Conservation (phyloP, 2,888 invertebrate species). For the Strigamia crassipes region DNA sequence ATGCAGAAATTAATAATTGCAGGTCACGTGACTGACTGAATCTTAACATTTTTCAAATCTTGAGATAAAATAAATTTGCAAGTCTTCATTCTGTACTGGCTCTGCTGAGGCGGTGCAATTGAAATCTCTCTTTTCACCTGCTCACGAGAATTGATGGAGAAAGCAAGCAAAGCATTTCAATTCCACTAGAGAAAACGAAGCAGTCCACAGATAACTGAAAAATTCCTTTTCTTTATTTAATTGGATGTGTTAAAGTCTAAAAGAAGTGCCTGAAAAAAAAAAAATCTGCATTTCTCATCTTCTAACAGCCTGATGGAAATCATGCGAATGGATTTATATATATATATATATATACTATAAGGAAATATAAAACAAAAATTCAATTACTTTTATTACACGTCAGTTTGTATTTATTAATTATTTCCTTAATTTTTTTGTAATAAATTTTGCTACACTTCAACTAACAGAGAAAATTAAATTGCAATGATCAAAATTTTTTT, state of each 20-base stretch:
- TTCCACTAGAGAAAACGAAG: slow-evolving; percentile 31
- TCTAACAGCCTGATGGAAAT: slow-evolving; percentile 7
- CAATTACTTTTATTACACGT: not conserved
- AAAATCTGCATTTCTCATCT: slow-evolving; percentile 3
- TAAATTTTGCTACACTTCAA: not conserved
- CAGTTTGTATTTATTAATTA: not conserved
- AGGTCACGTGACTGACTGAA: slow-evolving; percentile 18
- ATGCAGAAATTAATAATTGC: slow-evolving; percentile 25
- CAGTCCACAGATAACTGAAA: slow-evolving; percentile 31
- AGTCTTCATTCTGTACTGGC: slow-evolving; percentile 4
- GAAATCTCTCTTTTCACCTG: slow-evolving; percentile 34
- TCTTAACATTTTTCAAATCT: slow-evolving; percentile 33
- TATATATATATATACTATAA: not conserved
- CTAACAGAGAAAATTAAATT: not conserved
- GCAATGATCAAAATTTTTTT: no score
- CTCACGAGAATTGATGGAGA: slow-evolving; percentile 34
- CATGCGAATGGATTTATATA: not conserved
- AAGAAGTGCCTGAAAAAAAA: slow-evolving; percentile 10
- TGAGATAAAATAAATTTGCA: slow-evolving; percentile 28
- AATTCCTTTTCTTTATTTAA: slow-evolving; percentile 29
- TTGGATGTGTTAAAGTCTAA: slow-evolving; percentile 28
- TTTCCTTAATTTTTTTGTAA: not conserved
- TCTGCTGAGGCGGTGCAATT: slow-evolving; percentile 33
- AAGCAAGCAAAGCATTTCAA: slow-evolving; percentile 35
- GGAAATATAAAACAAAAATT: not conserved